These are phyloP conservation scores for Phodopus roborovskii DNA, from an alignment of 2,113 vertebrate genomes.

Conservation along the genomic window DNA sequence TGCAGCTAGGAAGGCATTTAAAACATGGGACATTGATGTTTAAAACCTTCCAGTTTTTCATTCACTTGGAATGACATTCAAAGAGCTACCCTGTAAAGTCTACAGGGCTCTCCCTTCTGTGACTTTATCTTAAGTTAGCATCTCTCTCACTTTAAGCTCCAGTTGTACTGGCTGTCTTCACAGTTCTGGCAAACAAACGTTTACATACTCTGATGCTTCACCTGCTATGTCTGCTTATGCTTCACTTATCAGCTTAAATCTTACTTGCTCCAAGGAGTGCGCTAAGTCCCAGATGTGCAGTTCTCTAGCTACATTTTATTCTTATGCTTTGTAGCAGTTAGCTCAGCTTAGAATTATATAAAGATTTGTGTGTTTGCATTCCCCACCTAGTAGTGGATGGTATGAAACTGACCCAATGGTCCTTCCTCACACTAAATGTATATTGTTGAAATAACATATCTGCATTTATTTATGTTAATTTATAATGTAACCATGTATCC, in stretches of 20 bases:
- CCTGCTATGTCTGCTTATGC: background rate
- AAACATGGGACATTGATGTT: background rate
- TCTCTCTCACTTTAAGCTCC: background rate
- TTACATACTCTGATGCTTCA: background rate
- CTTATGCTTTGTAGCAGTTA: conserved; percentile 6
- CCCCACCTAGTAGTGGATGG: background rate
- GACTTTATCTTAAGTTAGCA: background rate
- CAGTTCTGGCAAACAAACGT: background rate
- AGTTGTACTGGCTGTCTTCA: background rate
- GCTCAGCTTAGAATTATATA: conserved; percentile 24
- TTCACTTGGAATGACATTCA: conserved; percentile 28
- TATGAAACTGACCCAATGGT: background rate
- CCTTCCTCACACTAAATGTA: background rate
- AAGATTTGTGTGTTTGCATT: conserved; percentile 5
- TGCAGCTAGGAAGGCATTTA: background rate
- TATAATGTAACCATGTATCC: background rate
- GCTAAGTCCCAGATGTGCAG: background rate
- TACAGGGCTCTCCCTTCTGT: background rate
- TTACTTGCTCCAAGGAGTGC: background rate
- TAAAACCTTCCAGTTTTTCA: conserved; percentile 28
- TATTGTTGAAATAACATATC: background rate
- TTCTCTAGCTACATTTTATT: background rate
- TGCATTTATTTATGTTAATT: background rate
- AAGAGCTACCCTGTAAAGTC: background rate
- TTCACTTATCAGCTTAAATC: conserved; percentile 18